Evolutionary conservation across 37 sponge, comb jelly and placozoan genomes (phyloP), one percentile per base, ranked within the genome.

Genomic region (Cliona cf. orientalis): DNA sequence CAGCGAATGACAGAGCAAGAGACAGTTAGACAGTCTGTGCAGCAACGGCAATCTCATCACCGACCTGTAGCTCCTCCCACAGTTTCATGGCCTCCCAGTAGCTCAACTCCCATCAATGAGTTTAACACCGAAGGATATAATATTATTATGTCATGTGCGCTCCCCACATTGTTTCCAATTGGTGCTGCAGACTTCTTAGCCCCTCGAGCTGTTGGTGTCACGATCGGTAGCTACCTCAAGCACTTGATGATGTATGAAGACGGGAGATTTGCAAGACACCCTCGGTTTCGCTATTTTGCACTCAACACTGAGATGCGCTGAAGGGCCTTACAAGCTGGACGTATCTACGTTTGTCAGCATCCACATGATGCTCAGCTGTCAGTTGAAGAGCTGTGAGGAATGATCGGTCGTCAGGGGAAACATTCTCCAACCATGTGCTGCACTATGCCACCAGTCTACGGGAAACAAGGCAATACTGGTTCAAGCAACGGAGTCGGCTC

Each of bases 211-310:
- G 45, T 1, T 36, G 34, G 44, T 34, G 72, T 69, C 42, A 85
- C 78, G 4, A 41, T 61, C 32, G 86, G 78, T 26, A 76, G 68
- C 29, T 85, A 77, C 64, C 69, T 75, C 57, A 83, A 77, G 25
- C 69, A 83, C 59, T 26, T 83, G 39, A 46, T 83, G 67, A 64
- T 75, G 75, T 85, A 77, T 41, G 46, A 77, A n/a, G 78, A 85
- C 37, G 78, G 78, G 2, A 38, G 78, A 1, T 85, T 85, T 85
- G 78, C 86, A 11, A 68, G 32, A 31, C 78, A 85, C 71, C 86
- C 86, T 56, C 71, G 71, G 6, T 85, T 85, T 29, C 32, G 86
- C 7, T 76, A 71, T 55, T 70, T 77, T 69, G 78, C 78, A 21
- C 76, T 75, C 41, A 84, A 84, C n/a, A n/a, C n/a, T n/a, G n/a